phyloP scores from a whole-genome alignment of 2,797 vertebrate species.

The Sebastes kiyomatsui region DNA sequence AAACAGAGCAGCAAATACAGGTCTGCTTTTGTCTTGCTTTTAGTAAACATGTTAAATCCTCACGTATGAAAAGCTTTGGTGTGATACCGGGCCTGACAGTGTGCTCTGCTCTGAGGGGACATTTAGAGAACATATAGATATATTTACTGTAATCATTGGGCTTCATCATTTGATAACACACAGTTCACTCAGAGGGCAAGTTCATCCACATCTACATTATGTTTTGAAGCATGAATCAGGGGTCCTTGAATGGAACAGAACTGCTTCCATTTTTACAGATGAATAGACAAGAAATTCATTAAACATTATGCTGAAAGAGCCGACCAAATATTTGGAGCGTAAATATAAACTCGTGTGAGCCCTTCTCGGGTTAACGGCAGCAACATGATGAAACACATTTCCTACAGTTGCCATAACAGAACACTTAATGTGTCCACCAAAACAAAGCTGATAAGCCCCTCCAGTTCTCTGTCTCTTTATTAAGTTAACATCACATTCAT shows the following conservation, averaged over 20 bases:
- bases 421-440: conserved; percentile 36
- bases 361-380: background rate
- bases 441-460: conserved; percentile 10
- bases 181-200: background rate
- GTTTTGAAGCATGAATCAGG: background rate
- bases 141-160: background rate
- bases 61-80: background rate
- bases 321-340: background rate
- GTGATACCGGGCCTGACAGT: background rate
- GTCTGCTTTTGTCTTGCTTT: background rate
- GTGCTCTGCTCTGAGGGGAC: background rate
- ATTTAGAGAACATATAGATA: background rate
- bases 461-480: background rate
- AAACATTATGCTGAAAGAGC: background rate
- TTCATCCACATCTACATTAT: background rate
- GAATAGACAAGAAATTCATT: background rate
- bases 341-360: background rate
- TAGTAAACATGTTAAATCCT: background rate
- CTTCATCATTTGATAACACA: background rate
- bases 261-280: background rate
- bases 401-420: conserved; percentile 54
- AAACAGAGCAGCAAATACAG: background rate
- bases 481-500: background rate
- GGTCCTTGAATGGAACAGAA: background rate
- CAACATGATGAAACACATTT: conserved; percentile 25